A percentile compares a stretch with the other conserved stretches of the same genome.
phyloP scores from a whole-genome alignment of 2,888 invertebrate species.

The Anthrax anthrax region DNA sequence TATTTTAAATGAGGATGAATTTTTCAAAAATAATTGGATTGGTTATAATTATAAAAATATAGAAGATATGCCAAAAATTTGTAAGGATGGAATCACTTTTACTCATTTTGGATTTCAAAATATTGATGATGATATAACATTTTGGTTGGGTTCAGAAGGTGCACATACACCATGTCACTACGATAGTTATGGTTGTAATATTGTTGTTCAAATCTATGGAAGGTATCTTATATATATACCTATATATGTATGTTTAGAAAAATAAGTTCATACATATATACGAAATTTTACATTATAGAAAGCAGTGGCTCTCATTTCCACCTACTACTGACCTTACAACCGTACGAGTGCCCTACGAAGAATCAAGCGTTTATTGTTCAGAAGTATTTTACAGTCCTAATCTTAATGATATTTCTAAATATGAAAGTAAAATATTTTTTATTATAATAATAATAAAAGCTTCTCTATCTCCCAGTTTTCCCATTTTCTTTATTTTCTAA shows the following conservation, averaged over 20 bases:
- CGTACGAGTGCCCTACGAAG: slow-evolving; percentile 87
- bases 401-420: slow-evolving; percentile 39
- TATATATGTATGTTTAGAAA: neutral
- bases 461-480: too few species aligned
- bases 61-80: slow-evolving; percentile 19
- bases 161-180: slow-evolving; percentile 89
- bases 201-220: slow-evolving; percentile 79
- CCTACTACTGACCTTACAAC: slow-evolving; percentile 60
- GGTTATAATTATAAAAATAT: slow-evolving; percentile 25
- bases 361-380: slow-evolving; percentile 83
- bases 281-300: too few species aligned
- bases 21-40: slow-evolving; percentile 36
- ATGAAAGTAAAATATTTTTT: too few species aligned
- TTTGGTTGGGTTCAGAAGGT: slow-evolving; percentile 78
- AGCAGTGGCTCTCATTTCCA: slow-evolving; percentile 84
- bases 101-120: slow-evolving; percentile 54
- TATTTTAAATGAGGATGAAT: slow-evolving; percentile 5
- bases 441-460: too few species aligned
- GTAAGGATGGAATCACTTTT: slow-evolving; percentile 44
- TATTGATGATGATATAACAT: slow-evolving; percentile 51
- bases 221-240: slow-evolving; percentile 42
- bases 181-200: slow-evolving; percentile 88
- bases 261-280: too few species aligned
- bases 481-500: too few species aligned
- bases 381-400: slow-evolving; percentile 64